A percentile compares a stretch with the other conserved stretches of the same genome.
Evolutionary conservation across 2,888 invertebrate species (phyloP).

Genomic region (Macropis europaea): DNA sequence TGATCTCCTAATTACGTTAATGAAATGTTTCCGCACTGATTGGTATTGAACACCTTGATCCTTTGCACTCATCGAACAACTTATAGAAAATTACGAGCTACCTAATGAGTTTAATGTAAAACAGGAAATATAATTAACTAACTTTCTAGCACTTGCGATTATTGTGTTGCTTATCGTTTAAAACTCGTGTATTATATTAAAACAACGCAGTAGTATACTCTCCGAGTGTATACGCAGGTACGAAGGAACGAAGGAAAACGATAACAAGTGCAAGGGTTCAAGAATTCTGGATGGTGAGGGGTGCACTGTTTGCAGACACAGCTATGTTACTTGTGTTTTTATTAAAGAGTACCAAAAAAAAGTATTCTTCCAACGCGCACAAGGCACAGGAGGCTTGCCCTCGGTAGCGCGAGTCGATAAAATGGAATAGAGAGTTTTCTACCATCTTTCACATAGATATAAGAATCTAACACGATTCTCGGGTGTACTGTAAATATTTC

Average conservation of each 20-base stretch:
- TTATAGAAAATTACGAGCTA: neutral
- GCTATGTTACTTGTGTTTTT: slow-evolving; percentile 8
- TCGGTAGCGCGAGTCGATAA: slow-evolving; percentile 35
- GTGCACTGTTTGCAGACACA: neutral
- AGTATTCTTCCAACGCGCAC: slow-evolving; percentile 16
- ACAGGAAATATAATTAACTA: slow-evolving; percentile 9
- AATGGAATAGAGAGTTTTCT: slow-evolving; percentile 24
- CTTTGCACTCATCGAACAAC: slow-evolving; percentile 26
- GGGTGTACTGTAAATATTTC: slow-evolving; percentile 16
- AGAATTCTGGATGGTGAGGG: neutral
- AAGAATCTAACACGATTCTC: slow-evolving; percentile 10
- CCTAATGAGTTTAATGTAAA: slow-evolving; percentile 2
- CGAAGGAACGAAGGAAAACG: slow-evolving; percentile 1
- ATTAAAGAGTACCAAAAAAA: slow-evolving; percentile 9
- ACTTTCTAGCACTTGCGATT: slow-evolving; percentile 4
- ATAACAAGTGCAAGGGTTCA: slow-evolving; percentile 34
- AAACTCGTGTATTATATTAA: slow-evolving; percentile 6
- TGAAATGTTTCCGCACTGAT: neutral
- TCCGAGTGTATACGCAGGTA: slow-evolving; percentile 5
- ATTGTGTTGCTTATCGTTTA: neutral
- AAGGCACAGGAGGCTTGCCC: slow-evolving; percentile 49
- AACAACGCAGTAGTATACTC: neutral
- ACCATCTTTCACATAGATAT: slow-evolving; percentile 5
- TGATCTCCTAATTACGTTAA: neutral
- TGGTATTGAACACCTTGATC: slow-evolving; percentile 4